These are phyloP conservation scores for Orycteropus afer DNA, from an alignment of 2,113 vertebrate species.

Conservation along the genomic window DNA sequence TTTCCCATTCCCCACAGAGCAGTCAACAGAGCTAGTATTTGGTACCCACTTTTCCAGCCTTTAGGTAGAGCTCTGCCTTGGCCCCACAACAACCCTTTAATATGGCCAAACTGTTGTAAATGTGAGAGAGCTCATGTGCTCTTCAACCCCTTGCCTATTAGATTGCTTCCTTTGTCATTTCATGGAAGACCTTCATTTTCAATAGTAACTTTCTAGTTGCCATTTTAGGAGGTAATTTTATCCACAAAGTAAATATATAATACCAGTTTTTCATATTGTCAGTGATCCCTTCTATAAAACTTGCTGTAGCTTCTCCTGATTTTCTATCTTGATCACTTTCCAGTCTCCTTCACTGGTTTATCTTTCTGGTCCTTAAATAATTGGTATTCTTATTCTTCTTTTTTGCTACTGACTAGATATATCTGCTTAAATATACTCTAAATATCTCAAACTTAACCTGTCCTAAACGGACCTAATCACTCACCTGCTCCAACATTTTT, in stretches of 20 bases:
- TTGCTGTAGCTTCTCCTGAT: background rate
- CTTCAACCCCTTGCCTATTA: background rate
- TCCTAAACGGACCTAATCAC: background rate
- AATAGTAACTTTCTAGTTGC: background rate
- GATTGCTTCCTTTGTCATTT: background rate
- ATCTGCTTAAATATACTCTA: background rate
- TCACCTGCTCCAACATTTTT: background rate
- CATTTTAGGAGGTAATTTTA: background rate
- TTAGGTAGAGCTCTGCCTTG: background rate
- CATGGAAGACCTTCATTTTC: background rate
- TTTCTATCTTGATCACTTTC: background rate
- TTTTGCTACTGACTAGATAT: background rate
- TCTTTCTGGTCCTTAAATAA: background rate
- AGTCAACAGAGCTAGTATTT: background rate
- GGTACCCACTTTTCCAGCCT: background rate
- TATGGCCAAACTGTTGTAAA: background rate
- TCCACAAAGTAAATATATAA: background rate
- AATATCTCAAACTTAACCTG: conserved; percentile 19
- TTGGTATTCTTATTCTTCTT: background rate
- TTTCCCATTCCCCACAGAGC: background rate
- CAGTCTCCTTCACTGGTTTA: background rate
- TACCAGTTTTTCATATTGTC: background rate
- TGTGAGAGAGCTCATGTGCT: background rate
- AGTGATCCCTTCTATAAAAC: background rate
- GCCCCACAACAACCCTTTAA: background rate